phyloP scores from a whole-genome alignment of 2,888 invertebrate genomes.

The Alitta virens region DNA sequence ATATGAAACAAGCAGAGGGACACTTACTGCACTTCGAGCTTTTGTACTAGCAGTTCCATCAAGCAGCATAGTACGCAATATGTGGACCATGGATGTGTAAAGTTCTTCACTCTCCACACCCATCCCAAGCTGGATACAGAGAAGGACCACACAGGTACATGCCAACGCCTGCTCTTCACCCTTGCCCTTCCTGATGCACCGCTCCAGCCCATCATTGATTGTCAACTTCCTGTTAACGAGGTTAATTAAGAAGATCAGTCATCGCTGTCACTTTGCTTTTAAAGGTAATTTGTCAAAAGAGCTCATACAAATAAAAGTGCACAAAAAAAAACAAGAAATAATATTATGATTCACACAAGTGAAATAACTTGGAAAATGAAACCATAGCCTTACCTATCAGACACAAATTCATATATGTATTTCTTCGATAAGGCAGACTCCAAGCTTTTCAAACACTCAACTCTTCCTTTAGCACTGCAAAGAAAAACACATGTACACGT shows the following conservation, averaged over 20 bases:
- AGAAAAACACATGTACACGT: no score
- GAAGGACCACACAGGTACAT: slow-evolving; percentile 74
- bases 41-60: slow-evolving; percentile 75
- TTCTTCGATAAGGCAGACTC: slow-evolving; percentile 76
- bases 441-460: slow-evolving; percentile 70
- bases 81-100: slow-evolving; percentile 71
- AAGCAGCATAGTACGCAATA: slow-evolving; percentile 69
- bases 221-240: slow-evolving; percentile 58
- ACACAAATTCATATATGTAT: slow-evolving; percentile 73
- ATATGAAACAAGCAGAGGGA: no score
- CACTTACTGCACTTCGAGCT: slow-evolving; percentile 65
- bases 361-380: slow-evolving; percentile 1
- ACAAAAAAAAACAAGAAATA: slow-evolving; percentile 1
- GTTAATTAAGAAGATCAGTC: slow-evolving; percentile 23
- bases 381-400: slow-evolving; percentile 69
- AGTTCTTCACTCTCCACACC: slow-evolving; percentile 68
- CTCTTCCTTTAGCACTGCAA: slow-evolving; percentile 77
- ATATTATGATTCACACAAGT: neutral
- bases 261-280: no score
- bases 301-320: no score
- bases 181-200: slow-evolving; percentile 78
- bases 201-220: slow-evolving; percentile 77
- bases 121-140: slow-evolving; percentile 78
- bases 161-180: slow-evolving; percentile 80
- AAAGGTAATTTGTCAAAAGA: no score